Base-by-base conservation (phyloP, 2,113 vertebrate genomes). In the Hippocampus mohnikei region DNA sequence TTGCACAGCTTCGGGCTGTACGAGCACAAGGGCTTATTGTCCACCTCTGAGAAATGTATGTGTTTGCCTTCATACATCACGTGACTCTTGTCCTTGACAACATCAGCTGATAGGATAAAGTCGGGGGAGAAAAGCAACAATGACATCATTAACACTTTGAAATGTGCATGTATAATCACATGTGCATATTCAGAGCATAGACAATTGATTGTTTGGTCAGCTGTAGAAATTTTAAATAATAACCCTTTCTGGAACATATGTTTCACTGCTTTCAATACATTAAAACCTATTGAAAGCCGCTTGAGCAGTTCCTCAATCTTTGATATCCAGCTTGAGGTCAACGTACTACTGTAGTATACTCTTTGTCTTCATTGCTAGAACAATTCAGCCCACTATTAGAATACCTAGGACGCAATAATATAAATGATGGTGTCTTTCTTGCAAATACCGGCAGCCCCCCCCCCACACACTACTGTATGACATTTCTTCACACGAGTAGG, bases 11-110 rank as follows among this genome's bases (percentile, higher is more conserved):
- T 99, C 83, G 97, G 97, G 93, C 97, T 99, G 91, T 99, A 99
- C 1, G 97, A 99, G 95, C 97, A 99, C 95, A 99, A 94, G 87
- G 97, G 97, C 95, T 99, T 99, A 94, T 98, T 99, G 95, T 99
- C 97, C 94, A 99, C 96, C 94, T 98, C 97, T 93, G 97, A 99
- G 95, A 98, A 99, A 95, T 99, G 97, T 96, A 99, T 99, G 94
- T 99, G 97, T 99, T 99, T 99, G 94, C 97, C 97, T 96, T 99
- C 97, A 94, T 97, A 99, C 97, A 99, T 99, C 96, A 99, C 97
- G 97, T 98, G 96, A 96, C 94, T 96, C 96, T 95, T 94, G 95
- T 96, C 93, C 95, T 95, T 95, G 96, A 95, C 94, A 97, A 98
- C 97, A 98, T 99, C 95, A 98, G 97, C 97, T 99, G 95, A 94